Base-by-base conservation (phyloP, 2,888 invertebrate genomes). In the Smittia aterrima region DNA sequence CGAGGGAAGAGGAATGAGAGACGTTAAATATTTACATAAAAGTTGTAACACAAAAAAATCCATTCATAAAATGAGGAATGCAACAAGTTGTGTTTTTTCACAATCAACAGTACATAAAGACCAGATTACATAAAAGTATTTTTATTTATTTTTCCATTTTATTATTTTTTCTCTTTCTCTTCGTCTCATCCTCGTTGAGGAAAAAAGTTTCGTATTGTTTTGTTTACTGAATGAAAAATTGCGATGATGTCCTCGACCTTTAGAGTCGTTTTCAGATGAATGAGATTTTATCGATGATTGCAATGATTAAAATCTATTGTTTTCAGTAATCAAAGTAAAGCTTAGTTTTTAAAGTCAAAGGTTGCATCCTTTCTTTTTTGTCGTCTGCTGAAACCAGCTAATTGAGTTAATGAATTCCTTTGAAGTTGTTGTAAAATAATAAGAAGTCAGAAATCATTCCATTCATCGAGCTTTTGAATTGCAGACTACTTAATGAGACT, bases 1-100 rank as follows among this genome's bases (percentile, higher is more conserved):
- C 47, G 11, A 2, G 47, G 11, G 41, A n/a, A n/a, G 32, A 7
- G 18, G 66, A 38, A 25, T n/a, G 47, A 25, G n/a, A 6, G 32
- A 38, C 32, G 72, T 72, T 72, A 72, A 72, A 72, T 72, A 72
- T 72, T 72, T 72, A 72, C 72, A 72, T 72, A 72, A 72, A 72
- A 72, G 72, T 72, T 72, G 72, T 72, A 72, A 72, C 62, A 62
- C 58, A 72, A n/a, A 72, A 58, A 72, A 72, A 72, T 62, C 58
- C 72, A 72, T 72, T 72, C 72, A 72, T 72, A 72, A 72, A 70
- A 72, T 32, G 32, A 54, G 54, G 53, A 72, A 62, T 72, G 72
- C 72, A 72, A 72, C 72, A 72, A 72, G 72, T 72, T 72, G 70
- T 58, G 20, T 58, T 20, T 58, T 58, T 58, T 58, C 58, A 64